Conservation (phyloP, 2,888 invertebrate genomes). For the Gymnosoma rotundatum region DNA sequence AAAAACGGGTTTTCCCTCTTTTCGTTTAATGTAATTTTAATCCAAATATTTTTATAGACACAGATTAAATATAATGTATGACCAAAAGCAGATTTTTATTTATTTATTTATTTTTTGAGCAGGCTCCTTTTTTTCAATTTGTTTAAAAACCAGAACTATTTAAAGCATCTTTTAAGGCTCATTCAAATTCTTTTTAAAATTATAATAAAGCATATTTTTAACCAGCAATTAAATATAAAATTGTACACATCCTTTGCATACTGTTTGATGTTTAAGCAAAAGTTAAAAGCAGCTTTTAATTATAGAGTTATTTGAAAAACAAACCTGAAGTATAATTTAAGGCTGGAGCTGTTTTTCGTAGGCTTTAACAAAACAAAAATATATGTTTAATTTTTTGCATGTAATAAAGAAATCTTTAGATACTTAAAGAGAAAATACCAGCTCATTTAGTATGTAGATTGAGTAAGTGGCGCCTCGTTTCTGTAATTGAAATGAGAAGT, state of each 20-base stretch:
- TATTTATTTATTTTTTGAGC: background rate
- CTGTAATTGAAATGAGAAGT: too few species aligned
- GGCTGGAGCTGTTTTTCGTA: too few species aligned
- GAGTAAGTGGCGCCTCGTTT: background rate
- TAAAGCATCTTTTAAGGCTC: background rate
- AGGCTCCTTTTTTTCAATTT: background rate
- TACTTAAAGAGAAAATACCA: too few species aligned
- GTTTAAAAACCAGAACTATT: background rate
- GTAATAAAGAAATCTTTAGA: too few species aligned
- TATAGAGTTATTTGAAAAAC: background rate
- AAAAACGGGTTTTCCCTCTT: slow-evolving; percentile 23
- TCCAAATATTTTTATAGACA: slow-evolving; percentile 8
- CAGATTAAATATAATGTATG: slow-evolving; percentile 22
- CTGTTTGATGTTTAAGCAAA: background rate
- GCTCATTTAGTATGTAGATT: too few species aligned
- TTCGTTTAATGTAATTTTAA: slow-evolving; percentile 36
- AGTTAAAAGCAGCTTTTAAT: background rate
- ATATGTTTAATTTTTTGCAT: too few species aligned
- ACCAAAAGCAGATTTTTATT: background rate
- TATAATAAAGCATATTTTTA: background rate
- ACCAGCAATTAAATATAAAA: background rate
- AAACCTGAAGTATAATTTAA: too few species aligned
- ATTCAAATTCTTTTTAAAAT: background rate
- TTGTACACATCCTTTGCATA: too few species aligned
- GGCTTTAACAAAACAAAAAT: too few species aligned